These are phyloP conservation scores for Rhyacophila brunnea DNA, from an alignment of 1,140 invertebrate species.

Conservation along the genomic window DNA sequence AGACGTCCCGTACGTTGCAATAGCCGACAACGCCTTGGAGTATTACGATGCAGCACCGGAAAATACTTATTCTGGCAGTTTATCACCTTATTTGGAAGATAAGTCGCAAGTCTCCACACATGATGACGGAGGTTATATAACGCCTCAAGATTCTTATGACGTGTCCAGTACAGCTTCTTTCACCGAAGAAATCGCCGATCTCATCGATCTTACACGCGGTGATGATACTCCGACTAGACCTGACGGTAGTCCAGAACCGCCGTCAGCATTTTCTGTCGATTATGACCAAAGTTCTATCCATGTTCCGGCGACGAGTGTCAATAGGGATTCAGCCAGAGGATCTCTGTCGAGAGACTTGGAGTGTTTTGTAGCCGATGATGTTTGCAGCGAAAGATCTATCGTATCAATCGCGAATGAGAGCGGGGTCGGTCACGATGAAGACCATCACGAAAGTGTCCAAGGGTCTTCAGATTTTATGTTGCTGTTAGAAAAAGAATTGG, in stretches of 20 bases:
- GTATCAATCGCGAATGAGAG: not conserved
- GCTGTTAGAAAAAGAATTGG: no score
- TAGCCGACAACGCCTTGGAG: constrained; percentile 6
- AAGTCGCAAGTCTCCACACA: constrained; percentile 21
- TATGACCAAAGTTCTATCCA: constrained; percentile 26
- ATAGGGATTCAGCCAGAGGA: constrained; percentile 32
- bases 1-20: constrained; percentile 10
- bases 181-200: constrained; percentile 14
- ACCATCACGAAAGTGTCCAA: not conserved
- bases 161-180: constrained; percentile 8
- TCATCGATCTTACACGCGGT: constrained; percentile 24
- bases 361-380: constrained; percentile 5
- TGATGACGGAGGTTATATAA: constrained; percentile 17
- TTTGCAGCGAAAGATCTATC: constrained; percentile 4
- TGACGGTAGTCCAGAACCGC: constrained; percentile 19
- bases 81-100: constrained; percentile 35
- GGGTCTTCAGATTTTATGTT: not conserved
- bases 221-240: constrained; percentile 11
- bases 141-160: constrained; percentile 26
- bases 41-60: constrained; percentile 27
- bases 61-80: constrained; percentile 18
- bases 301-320: constrained; percentile 13
- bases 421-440: not conserved
- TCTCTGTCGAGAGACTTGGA: constrained; percentile 7
- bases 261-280: constrained; percentile 29